Base-by-base conservation (phyloP, 92 coral and sea anemone genomes). In the Porites lobata region DNA sequence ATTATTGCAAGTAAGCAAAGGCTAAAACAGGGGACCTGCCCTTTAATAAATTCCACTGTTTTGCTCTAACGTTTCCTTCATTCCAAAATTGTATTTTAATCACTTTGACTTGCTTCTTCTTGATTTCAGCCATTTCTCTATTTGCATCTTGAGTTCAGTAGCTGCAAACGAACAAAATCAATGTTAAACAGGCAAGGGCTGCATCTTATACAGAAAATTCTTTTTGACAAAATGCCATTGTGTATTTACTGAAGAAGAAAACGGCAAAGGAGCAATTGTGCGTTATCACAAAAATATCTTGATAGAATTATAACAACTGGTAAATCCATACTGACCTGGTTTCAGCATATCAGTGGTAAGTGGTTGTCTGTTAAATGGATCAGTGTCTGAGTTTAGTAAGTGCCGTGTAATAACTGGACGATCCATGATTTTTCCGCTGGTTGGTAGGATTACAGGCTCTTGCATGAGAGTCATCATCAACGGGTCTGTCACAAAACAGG, bases 371-470 rank as follows among this genome's bases (percentile, higher is more conserved):
- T 92, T 97, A 75, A 97, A 97, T n/a, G 99, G 99, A 69, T 97
- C 99, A 58, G 98, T 97, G 86, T 95, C 87, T 21, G 99, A 97
- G 92, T 97, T 97, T 47, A 97, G 90, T 58, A 97, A 82, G 88
- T 97, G 99, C 50, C 99, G 93, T n/a, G 92, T 93, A 78, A 97
- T 97, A 57, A 95, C 93, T 67, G 98, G 91, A 53, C 98, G 87
- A 84, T 97, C 99, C 99, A 97, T 97, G 72, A 97, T 89, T 75
- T 94, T 97, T 38, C 98, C 98, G 85, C 99, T 97, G 82, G 99
- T 95, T 61, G 99, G 99, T 51, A 97, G 93, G 75, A 95, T 86
- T 77, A 97, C 99, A 20, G 99, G 99, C 64, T 97, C 99, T 24
- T 54, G 86, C 99, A 97, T 97, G 24, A 97, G 90, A 0, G 99